phyloP scores from a whole-genome alignment of 2,888 invertebrate species.

The Apamea epomidion region DNA sequence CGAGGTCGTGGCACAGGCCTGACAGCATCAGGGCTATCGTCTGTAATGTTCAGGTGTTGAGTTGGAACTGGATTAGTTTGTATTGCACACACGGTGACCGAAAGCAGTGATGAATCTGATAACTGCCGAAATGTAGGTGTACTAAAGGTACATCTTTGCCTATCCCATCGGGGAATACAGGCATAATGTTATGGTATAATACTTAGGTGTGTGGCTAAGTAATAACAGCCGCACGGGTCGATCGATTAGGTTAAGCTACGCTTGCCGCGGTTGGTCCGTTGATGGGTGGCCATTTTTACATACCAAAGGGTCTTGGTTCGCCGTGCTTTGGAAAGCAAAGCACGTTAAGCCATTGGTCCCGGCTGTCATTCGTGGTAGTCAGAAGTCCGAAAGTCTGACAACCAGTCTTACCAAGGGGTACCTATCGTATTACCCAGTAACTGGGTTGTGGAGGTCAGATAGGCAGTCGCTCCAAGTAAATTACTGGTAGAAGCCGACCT shows the following conservation, averaged over 20 bases:
- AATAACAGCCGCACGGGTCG: no score
- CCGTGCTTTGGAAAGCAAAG: no score
- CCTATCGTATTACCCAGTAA: neutral
- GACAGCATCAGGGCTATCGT: conserved; percentile 89
- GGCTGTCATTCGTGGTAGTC: no score
- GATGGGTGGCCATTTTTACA: no score
- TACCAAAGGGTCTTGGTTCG: no score
- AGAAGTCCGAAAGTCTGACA: no score
- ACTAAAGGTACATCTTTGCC: neutral
- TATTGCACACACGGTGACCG: neutral
- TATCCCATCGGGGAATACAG: neutral
- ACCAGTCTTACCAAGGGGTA: neutral
- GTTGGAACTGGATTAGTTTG: neutral
- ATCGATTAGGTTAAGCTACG: no score
- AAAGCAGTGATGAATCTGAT: neutral
- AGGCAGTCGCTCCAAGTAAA: neutral
- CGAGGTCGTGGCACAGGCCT: conserved; percentile 91
- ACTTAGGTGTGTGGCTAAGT: no score
- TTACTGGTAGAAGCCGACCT: neutral
- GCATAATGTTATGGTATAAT: neutral
- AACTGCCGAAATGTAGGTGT: neutral
- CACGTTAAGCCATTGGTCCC: no score
- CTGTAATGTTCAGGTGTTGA: conserved; percentile 72
- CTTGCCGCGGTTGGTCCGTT: no score
- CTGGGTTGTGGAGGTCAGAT: neutral